phyloP scores from a whole-genome alignment of 2,113 vertebrate species.

The Centropus unirufus region DNA sequence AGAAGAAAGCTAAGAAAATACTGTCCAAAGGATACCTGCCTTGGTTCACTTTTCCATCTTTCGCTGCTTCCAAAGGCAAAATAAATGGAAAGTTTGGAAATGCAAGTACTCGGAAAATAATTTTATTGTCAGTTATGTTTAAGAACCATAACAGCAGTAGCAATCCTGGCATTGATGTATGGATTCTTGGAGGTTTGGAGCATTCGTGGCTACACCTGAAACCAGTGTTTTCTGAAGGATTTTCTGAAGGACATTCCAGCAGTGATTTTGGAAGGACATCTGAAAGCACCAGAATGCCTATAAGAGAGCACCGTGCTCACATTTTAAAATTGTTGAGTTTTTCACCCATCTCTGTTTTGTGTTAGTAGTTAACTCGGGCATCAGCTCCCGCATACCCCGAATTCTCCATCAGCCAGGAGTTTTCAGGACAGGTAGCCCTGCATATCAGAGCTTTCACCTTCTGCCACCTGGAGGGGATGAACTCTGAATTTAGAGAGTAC shows the following conservation, averaged over 20 bases:
- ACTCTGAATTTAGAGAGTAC: neutral
- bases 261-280: neutral
- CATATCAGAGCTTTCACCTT: neutral
- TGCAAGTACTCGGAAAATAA: neutral
- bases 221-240: neutral
- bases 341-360: neutral
- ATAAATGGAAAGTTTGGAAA: neutral
- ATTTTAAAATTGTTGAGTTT: neutral
- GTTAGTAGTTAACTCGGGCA: neutral
- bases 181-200: neutral
- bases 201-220: fast-evolving
- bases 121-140: neutral
- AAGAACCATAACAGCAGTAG: neutral
- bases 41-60: neutral
- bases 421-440: neutral
- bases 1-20: neutral
- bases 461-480: neutral
- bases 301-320: neutral
- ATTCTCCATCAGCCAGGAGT: neutral
- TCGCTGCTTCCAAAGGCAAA: neutral
- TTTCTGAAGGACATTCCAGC: neutral
- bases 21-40: neutral
- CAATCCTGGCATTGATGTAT: fast-evolving
- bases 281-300: neutral
- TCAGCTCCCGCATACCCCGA: neutral